These are phyloP conservation scores for Callitettix versicolor DNA, from an alignment of 1,140 invertebrate genomes.

Conservation along the genomic window DNA sequence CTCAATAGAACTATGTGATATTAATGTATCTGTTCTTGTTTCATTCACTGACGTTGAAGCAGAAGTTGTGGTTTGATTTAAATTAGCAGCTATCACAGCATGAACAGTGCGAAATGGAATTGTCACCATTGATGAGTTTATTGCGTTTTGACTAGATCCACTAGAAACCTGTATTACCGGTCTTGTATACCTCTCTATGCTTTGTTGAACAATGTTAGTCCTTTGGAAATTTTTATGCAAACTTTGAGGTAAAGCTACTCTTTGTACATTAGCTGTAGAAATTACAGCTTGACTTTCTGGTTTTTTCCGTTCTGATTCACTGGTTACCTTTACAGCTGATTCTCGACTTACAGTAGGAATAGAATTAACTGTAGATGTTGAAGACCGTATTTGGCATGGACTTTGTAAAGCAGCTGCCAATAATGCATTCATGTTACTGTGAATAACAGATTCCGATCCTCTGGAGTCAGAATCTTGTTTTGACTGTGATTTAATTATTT, in stretches of 20 bases:
- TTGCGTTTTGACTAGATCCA: conserved; percentile 11
- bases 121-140: conserved; percentile 30
- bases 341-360: background rate
- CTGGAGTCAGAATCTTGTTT: conserved; percentile 17
- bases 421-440: conserved; percentile 36
- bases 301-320: conserved; percentile 10
- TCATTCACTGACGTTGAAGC: conserved; percentile 26
- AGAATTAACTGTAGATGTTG: background rate
- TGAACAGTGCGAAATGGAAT: conserved; percentile 31
- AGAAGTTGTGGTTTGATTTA: conserved; percentile 28
- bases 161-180: conserved; percentile 43
- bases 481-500: background rate
- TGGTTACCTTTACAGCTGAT: background rate
- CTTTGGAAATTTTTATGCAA: conserved; percentile 15
- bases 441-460: conserved; percentile 34
- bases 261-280: background rate
- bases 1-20: conserved; percentile 36
- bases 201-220: conserved; percentile 4
- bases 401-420: conserved; percentile 33
- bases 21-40: conserved; percentile 29
- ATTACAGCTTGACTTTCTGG: conserved; percentile 1
- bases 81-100: conserved; percentile 35
- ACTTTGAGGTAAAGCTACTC: conserved; percentile 3
- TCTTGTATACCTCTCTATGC: conserved; percentile 35
- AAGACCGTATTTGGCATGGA: conserved; percentile 13